Percentiles rank a stretch among this genome's conserved stretches.
Evolutionary conservation across 2,113 vertebrate species (phyloP).

Genomic region (Gymnarchus niloticus): DNA sequence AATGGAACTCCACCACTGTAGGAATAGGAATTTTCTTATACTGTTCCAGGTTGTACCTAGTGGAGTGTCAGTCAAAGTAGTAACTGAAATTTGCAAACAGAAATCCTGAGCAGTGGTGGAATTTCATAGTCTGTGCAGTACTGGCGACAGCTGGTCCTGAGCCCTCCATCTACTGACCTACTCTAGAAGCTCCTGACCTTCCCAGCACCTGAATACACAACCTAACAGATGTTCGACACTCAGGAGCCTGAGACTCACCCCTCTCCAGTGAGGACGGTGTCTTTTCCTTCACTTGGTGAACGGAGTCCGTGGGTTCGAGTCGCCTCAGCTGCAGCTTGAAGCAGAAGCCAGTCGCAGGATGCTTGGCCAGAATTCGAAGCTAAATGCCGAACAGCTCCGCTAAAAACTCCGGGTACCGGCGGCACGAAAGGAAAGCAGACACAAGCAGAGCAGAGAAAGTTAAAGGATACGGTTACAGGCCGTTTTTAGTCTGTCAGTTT

Average conservation of each 20-base stretch:
- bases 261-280: conserved; percentile 19
- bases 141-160: not conserved
- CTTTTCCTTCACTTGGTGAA: not conserved
- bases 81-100: not conserved
- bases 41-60: not conserved
- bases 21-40: not conserved
- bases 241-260: conserved; percentile 35
- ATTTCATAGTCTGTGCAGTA: not conserved
- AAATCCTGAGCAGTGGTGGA: not conserved
- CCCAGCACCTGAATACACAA: not conserved
- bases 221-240: not conserved
- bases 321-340: not conserved
- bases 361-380: not conserved
- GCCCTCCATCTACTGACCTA: not conserved
- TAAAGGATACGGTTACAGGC: not conserved
- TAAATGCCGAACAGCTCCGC: not conserved
- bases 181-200: not conserved
- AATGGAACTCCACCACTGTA: not conserved
- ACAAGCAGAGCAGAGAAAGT: not conserved
- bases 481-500: not conserved
- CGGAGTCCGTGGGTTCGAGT: not conserved
- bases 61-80: not conserved
- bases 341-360: not conserved
- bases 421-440: conserved; percentile 8
- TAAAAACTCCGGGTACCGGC: conserved; percentile 2